Conservation (phyloP, 37 sponge, comb jelly and placozoan species). For the Aplysina aerophoba region DNA sequence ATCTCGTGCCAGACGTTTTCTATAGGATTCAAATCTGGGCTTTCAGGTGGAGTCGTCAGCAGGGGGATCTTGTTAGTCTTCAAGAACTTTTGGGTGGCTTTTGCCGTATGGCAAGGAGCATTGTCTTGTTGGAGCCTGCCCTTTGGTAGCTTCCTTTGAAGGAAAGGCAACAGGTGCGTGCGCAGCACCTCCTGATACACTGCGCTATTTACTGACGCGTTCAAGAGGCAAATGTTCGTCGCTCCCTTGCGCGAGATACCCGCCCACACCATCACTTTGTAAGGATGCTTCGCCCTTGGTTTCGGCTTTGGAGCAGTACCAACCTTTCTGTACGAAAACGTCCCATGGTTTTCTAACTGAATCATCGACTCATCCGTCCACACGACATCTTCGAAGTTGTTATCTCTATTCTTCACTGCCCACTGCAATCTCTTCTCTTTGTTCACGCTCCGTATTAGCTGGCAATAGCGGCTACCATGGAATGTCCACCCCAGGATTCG, state of each 20-base stretch:
- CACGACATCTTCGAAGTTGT: no score
- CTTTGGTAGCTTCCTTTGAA: neutral
- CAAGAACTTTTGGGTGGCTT: neutral
- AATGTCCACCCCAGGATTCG: no score
- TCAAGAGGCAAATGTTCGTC: neutral
- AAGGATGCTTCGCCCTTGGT: neutral
- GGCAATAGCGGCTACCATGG: no score
- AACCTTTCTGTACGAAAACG: neutral
- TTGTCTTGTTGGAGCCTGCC: constrained; percentile 12
- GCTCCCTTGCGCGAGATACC: constrained; percentile 4
- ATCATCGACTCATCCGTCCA: no score
- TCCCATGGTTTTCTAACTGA: no score
- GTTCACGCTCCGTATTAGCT: no score
- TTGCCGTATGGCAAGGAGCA: neutral
- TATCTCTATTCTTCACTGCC: no score
- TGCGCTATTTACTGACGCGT: neutral
- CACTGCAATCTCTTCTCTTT: no score
- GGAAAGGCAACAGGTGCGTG: constrained; percentile 15
- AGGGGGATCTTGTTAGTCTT: neutral
- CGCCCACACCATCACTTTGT: constrained; percentile 18
- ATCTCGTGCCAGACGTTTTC: constrained; percentile 19
- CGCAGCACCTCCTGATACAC: constrained; percentile 3
- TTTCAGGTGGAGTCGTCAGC: neutral
- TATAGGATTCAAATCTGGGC: constrained; percentile 1
- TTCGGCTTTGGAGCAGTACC: neutral